Evolutionary conservation across 2,888 invertebrate species (phyloP).

Genomic region (Panorpa germanica): DNA sequence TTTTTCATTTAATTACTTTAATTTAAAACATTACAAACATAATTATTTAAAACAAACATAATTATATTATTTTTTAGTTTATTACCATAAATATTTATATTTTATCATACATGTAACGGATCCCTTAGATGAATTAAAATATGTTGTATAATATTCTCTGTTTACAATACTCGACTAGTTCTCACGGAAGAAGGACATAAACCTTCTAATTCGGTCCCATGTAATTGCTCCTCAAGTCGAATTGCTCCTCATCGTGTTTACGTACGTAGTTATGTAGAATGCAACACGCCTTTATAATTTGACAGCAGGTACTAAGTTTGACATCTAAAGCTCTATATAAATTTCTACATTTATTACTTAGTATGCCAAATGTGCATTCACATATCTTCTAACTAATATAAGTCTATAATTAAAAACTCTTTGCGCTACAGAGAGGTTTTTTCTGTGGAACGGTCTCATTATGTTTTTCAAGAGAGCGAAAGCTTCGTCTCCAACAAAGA

Average conservation of each 20-base stretch:
- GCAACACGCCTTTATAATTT: constrained; percentile 10
- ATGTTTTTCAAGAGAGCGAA: constrained; percentile 3
- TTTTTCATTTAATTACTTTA: too few relatives aligned
- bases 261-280: constrained; percentile 10
- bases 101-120: too few relatives aligned
- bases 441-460: constrained; percentile 8
- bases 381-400: constrained; percentile 9
- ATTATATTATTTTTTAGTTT: constrained; percentile 5
- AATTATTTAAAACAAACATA: too few relatives aligned
- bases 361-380: constrained; percentile 12
- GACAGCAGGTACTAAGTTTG: constrained; percentile 6
- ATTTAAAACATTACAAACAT: too few relatives aligned
- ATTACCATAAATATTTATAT: constrained; percentile 5
- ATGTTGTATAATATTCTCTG: constrained; percentile 5
- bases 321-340: constrained; percentile 10
- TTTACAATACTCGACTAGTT: too few relatives aligned
- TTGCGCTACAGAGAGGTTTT: constrained; percentile 8
- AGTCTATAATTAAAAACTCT: constrained; percentile 11
- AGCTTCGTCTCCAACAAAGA: constrained; percentile 5
- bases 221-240: too few relatives aligned
- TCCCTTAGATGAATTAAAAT: constrained; percentile 5
- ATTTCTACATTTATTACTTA: constrained; percentile 13
- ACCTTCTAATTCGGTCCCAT: too few relatives aligned
- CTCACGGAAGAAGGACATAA: too few relatives aligned
- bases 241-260: constrained; percentile 10